Evolutionary conservation across 2,113 vertebrate genomes (phyloP).

Genomic region (Steatornis caripensis): DNA sequence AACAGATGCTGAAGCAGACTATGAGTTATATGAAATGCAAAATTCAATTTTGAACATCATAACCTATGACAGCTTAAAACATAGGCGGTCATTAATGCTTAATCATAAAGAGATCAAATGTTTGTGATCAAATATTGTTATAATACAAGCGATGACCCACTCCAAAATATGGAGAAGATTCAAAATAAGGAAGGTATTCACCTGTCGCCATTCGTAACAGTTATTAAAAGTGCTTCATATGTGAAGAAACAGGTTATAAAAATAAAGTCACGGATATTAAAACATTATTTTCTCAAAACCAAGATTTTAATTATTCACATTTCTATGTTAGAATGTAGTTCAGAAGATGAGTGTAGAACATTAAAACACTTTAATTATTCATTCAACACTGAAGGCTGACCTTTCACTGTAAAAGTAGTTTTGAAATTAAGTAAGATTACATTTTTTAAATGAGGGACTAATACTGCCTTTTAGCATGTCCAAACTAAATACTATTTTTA

Average conservation of each 20-base stretch:
- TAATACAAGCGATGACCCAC: background rate
- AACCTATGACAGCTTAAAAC: background rate
- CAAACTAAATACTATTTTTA: background rate
- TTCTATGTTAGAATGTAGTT: background rate
- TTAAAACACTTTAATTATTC: background rate
- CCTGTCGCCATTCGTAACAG: background rate
- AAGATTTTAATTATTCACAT: background rate
- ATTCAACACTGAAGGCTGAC: background rate
- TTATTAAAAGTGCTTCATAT: background rate
- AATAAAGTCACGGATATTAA: background rate
- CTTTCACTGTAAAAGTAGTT: background rate
- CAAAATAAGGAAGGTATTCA: background rate
- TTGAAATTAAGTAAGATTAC: background rate
- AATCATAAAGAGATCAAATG: background rate
- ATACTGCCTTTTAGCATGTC: background rate
- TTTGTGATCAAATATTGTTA: background rate
- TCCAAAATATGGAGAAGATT: background rate
- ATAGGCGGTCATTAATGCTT: background rate
- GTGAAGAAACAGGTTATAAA: background rate
- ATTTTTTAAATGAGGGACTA: background rate
- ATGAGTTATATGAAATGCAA: background rate
- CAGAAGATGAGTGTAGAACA: background rate
- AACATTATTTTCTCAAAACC: background rate
- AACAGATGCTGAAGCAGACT: constrained; percentile 2
- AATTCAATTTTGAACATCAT: background rate